Evolutionary conservation across 2,113 vertebrate genomes (phyloP).

Genomic region (Daboia siamensis): DNA sequence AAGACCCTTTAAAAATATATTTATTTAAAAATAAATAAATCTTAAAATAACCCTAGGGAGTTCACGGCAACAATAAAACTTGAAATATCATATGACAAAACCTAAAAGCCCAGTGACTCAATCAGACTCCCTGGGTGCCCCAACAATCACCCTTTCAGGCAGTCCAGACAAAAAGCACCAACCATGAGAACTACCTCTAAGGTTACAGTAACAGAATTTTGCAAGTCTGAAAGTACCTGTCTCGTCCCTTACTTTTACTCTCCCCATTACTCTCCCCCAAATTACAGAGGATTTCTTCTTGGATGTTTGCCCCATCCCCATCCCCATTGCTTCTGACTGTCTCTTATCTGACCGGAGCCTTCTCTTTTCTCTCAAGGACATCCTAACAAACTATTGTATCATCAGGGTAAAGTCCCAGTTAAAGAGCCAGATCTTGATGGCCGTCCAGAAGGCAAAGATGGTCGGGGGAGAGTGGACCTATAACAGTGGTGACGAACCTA

Average conservation of each 20-base stretch:
- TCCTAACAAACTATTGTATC: neutral
- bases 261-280: neutral
- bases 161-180: neutral
- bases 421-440: neutral
- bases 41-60: neutral
- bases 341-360: neutral
- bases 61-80: neutral
- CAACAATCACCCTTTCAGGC: neutral
- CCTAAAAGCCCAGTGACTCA: neutral
- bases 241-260: neutral
- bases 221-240: neutral
- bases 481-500: too few relatives aligned
- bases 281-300: neutral
- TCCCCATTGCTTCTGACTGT: neutral
- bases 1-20: neutral
- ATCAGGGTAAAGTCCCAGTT: neutral
- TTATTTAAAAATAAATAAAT: neutral
- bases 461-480: too few relatives aligned
- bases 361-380: neutral
- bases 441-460: neutral
- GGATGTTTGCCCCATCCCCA: neutral
- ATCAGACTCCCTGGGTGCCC: neutral
- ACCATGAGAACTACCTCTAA: neutral
- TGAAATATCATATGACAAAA: neutral
- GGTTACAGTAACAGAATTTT: neutral